Percentiles rank a stretch among this genome's conserved stretches.
Evolutionary conservation across 1,140 invertebrate species (phyloP).

Genomic region (Nasonia vitripennis): DNA sequence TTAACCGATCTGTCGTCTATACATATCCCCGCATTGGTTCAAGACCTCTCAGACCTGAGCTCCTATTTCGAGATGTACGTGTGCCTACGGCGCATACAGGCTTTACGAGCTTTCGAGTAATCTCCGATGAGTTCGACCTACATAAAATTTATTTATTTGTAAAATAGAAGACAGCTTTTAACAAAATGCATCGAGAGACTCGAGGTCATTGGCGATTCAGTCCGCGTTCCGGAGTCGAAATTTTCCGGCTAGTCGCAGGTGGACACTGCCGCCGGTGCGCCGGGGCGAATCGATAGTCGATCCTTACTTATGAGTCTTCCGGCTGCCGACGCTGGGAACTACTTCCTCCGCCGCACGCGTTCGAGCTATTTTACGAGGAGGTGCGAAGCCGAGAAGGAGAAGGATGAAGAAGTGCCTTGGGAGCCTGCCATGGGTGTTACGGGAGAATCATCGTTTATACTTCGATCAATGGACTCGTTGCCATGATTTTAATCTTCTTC

Average conservation of each 20-base stretch:
- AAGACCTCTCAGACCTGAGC: neutral
- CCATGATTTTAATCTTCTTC: neutral
- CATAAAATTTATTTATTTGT: no score
- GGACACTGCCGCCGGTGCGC: neutral
- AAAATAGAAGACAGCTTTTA: no score
- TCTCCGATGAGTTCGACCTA: no score
- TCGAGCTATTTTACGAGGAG: slow-evolving; percentile 19
- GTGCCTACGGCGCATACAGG: no score
- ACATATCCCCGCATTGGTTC: neutral
- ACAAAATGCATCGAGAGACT: no score
- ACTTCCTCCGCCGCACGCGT: neutral
- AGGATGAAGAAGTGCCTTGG: neutral
- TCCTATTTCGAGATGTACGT: neutral
- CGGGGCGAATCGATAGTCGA: slow-evolving; percentile 8
- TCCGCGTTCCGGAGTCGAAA: neutral
- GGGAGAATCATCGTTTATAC: neutral
- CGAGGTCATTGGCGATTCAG: neutral
- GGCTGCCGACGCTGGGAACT: neutral
- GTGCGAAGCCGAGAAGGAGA: slow-evolving; percentile 1
- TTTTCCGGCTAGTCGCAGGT: slow-evolving; percentile 34
- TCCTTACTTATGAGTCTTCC: slow-evolving; percentile 16
- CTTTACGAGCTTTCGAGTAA: no score
- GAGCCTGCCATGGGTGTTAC: no score
- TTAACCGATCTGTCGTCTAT: slow-evolving; percentile 35
- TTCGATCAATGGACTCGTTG: neutral